Base-by-base conservation (phyloP, 53 echinoderm and acorn worm genomes). In the Holothuria leucospilota region DNA sequence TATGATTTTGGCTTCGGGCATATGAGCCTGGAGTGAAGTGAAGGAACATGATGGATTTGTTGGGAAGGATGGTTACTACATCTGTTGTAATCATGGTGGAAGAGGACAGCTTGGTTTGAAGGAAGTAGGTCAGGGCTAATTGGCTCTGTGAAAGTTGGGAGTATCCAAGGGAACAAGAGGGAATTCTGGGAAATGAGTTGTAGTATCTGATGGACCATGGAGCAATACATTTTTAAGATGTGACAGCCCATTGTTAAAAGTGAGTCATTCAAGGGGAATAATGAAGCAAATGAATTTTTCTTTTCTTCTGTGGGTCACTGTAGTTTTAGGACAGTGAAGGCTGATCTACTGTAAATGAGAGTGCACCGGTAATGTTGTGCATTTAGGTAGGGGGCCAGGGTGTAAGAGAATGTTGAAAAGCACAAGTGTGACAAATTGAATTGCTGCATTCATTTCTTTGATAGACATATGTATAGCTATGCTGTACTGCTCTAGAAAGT, bases 71-170 rank as follows among this genome's bases (percentile, higher is more conserved):
- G 49, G 21, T 21, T 10, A 10, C 42, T 72, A 20, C 3, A 34
- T 34, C 20, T 46, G 42, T 46, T 41, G 6, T 24, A 49, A 41
- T 51, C 29, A 68, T 8, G 68, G 30, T 8, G 8, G 34, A 34
- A 23, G 29, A 28, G 68, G 13, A 30, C 27, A 23, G 30, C 30
- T 14, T 67, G 51, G 18, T 75, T 49, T 18, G 46, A n/a, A 52
- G 25, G 21, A 75, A 75, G 15, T 75, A 75, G 75, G 75, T 75
- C 75, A 75, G 1, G 28, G 75, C 49, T 75, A 75, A 75, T 75
- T 75, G 52, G 75, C n/a, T 25, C 12, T 75, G 23, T 75, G 24
- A 75, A 75, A 52, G 24, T n/a, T 24, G 39, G 39, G 52, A 26
- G 18, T 56, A 56, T 16, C 56, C 56, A 56, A 56, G 56, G 56